Conservation (phyloP, 1,140 invertebrate species). For the Drosophila virilis region DNA sequence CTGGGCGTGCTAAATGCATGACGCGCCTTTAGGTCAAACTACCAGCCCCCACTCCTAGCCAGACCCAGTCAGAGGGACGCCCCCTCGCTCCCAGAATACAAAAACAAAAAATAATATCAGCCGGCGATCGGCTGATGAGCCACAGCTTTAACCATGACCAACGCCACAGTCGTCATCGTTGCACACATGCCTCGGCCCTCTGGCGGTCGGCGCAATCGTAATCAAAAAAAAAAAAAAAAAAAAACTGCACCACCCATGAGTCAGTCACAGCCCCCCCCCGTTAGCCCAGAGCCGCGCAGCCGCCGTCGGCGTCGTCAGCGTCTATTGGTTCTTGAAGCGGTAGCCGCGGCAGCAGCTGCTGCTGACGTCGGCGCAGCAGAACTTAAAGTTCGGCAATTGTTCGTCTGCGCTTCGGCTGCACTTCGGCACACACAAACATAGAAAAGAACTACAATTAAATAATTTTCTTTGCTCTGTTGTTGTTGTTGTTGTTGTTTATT, state of each 20-base stretch:
- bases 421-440: conserved; percentile 34
- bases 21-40: conserved; percentile 36
- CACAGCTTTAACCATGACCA: conserved; percentile 66
- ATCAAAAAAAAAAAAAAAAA: background rate
- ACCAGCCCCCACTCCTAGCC: background rate
- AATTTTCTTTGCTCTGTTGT: conserved; percentile 66
- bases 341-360: background rate
- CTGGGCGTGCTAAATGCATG: conserved; percentile 57
- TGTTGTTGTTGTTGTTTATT: conserved; percentile 10
- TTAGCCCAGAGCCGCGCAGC: no score
- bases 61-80: background rate
- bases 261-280: background rate
- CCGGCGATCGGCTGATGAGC: conserved; percentile 53
- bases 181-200: conserved; percentile 25
- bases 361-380: conserved; percentile 16
- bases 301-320: conserved; percentile 11
- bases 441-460: conserved; percentile 70
- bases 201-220: background rate
- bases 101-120: background rate
- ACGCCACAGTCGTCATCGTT: conserved; percentile 41
- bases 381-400: conserved; percentile 40
- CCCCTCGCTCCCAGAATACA: background rate
- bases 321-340: conserved; percentile 38
- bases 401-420: conserved; percentile 42
- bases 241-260: conserved; percentile 14